A percentile compares a stretch with the other conserved stretches of the same genome.
These are phyloP conservation scores for Pachyseris speciosa DNA, from an alignment of 64 coral and sea anemone genomes.

Conservation along the genomic window DNA sequence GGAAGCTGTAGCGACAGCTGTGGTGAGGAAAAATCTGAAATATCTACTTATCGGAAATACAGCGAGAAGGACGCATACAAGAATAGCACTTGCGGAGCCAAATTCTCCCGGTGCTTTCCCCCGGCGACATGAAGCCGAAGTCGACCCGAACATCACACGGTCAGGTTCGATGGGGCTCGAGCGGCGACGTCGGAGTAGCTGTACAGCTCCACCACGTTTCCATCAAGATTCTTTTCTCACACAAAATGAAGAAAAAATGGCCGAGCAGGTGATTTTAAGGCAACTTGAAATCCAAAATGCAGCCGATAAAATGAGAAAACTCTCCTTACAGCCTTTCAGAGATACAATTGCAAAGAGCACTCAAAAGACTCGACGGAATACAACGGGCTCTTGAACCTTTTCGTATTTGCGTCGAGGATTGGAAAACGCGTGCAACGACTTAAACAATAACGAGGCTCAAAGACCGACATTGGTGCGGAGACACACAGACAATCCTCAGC, in stretches of 20 bases:
- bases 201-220: background rate
- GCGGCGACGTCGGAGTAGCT: background rate
- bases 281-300: background rate
- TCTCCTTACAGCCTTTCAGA: constrained; percentile 5
- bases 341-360: background rate
- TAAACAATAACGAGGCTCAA: background rate
- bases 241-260: constrained; percentile 1
- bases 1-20: background rate
- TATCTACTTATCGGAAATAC: background rate
- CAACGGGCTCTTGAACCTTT: background rate
- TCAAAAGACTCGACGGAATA: background rate
- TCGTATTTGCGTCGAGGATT: background rate
- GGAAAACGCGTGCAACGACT: background rate
- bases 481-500: background rate
- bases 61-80: background rate
- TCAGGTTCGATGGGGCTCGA: background rate
- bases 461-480: background rate
- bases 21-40: background rate
- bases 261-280: constrained; percentile 3
- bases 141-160: background rate
- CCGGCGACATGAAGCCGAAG: background rate
- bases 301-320: background rate
- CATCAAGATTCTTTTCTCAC: background rate
- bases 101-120: background rate
- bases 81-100: background rate